Conservation (phyloP, 2,888 invertebrate species). For the Ectemnius cavifrons region DNA sequence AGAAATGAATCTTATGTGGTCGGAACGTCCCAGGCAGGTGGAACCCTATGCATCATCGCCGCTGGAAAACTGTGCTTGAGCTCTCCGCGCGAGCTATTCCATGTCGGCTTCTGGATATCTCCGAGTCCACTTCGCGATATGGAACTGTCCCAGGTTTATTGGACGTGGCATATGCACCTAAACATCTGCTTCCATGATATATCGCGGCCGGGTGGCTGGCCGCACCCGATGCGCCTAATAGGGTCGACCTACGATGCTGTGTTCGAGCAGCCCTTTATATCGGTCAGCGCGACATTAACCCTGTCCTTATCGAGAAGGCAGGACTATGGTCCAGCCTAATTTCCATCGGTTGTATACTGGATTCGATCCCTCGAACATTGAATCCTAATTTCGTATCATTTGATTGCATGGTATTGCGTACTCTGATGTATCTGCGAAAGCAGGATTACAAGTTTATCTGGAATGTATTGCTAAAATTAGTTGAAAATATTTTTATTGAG, state of each 20-base stretch:
- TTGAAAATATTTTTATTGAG: no score
- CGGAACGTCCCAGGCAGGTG: constrained; percentile 38
- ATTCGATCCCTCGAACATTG: no score
- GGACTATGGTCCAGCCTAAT: no score
- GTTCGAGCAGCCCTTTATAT: constrained; percentile 7
- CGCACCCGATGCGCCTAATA: constrained; percentile 10
- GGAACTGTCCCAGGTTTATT: constrained; percentile 53
- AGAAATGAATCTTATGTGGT: constrained; percentile 59
- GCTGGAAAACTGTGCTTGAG: constrained; percentile 48
- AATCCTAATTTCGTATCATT: no score
- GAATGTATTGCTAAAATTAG: no score
- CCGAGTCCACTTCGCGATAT: constrained; percentile 39
- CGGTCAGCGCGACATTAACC: constrained; percentile 9
- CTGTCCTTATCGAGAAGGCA: not conserved
- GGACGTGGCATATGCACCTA: constrained; percentile 51
- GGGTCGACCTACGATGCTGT: constrained; percentile 6
- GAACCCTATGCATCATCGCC: constrained; percentile 51
- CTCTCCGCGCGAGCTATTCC: constrained; percentile 31
- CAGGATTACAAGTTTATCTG: no score
- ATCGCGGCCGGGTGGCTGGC: constrained; percentile 2
- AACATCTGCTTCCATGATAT: constrained; percentile 53
- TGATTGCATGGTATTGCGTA: no score
- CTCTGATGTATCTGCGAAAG: no score
- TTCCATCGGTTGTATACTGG: no score
- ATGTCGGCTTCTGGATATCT: constrained; percentile 44